A percentile compares a stretch with the other conserved stretches of the same genome.
Conservation (phyloP, 1,140 invertebrate genomes). For the Macrosteles quadrilineatus region DNA sequence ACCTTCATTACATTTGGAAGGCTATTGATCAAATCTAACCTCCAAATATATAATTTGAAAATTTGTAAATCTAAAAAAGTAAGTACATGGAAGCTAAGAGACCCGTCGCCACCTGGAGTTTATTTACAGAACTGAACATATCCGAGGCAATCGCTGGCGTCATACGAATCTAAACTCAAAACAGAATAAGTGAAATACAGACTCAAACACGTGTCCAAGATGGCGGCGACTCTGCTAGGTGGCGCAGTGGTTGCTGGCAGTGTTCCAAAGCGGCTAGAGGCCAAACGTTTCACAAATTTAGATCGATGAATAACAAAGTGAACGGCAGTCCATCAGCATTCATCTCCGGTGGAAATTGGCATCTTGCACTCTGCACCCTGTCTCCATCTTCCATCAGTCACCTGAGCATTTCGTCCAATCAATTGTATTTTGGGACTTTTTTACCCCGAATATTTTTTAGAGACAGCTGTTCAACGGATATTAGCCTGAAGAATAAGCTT, state of each 20-base stretch:
- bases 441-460: too few species aligned
- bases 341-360: neutral
- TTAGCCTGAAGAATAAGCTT: too few species aligned
- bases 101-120: neutral
- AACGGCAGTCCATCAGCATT: neutral
- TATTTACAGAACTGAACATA: neutral
- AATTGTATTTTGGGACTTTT: too few species aligned
- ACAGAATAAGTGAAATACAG: conserved; percentile 9
- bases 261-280: neutral
- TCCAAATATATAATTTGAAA: too few species aligned
- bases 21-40: too few species aligned
- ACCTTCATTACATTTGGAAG: too few species aligned
- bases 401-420: too few species aligned
- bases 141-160: neutral
- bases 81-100: too few species aligned
- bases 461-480: too few species aligned
- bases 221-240: conserved; percentile 20
- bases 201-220: conserved; percentile 19
- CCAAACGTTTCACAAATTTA: conserved; percentile 9
- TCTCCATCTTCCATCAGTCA: too few species aligned
- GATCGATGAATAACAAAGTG: conserved; percentile 14
- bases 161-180: neutral
- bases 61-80: too few species aligned
- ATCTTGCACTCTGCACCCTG: neutral
- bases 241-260: conserved; percentile 27